These are phyloP conservation scores for Urosaurus nigricauda DNA, from an alignment of 2,797 vertebrate species.

Conservation along the genomic window DNA sequence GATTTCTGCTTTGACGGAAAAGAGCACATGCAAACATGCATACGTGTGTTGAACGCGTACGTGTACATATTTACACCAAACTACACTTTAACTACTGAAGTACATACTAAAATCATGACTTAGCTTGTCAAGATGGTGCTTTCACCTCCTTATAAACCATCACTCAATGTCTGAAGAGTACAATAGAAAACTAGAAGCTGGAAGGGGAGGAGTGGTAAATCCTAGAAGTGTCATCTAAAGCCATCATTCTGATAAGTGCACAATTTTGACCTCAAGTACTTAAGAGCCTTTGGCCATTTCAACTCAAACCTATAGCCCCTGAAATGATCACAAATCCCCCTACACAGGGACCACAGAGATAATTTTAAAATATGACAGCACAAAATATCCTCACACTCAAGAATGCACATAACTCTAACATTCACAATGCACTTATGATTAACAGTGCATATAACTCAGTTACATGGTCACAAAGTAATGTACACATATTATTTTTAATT, in stretches of 20 bases:
- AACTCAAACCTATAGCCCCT: constrained; percentile 38
- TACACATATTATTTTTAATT: not conserved
- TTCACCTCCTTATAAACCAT: not conserved
- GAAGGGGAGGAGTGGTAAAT: constrained; percentile 21
- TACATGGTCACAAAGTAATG: not conserved
- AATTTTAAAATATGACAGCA: not conserved
- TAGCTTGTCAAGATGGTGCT: not conserved
- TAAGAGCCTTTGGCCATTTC: constrained; percentile 40
- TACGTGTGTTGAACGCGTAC: not conserved
- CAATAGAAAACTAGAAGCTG: not conserved
- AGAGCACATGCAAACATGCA: too few relatives aligned
- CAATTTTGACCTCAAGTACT: constrained; percentile 25
- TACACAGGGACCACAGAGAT: not conserved
- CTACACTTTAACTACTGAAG: not conserved
- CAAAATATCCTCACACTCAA: not conserved
- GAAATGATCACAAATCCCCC: constrained; percentile 23
- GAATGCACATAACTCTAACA: not conserved
- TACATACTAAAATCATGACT: constrained; percentile 1
- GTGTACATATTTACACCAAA: not conserved
- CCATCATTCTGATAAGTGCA: not conserved
- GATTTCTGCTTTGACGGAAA: not conserved
- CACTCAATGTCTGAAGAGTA: not conserved
- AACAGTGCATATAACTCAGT: too few relatives aligned
- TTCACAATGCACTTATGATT: too few relatives aligned
- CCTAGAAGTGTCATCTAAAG: constrained; percentile 37